These are phyloP conservation scores for Montipora sp. DNA, from an alignment of 64 coral and sea anemone species.

Conservation along the genomic window DNA sequence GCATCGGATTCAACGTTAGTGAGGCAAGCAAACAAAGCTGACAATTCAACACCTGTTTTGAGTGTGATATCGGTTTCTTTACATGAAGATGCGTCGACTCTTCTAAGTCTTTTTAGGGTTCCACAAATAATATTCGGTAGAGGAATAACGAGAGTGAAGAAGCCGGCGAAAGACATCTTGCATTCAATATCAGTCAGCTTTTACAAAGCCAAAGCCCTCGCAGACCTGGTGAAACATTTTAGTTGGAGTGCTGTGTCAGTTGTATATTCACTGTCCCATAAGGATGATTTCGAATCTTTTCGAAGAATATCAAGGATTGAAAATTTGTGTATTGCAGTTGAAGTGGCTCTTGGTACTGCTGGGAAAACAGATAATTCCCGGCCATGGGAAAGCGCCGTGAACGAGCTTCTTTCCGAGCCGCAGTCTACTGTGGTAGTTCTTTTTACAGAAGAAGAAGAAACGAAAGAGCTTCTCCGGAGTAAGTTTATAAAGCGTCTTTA, in stretches of 20 bases:
- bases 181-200: conserved; percentile 54
- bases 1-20: not conserved
- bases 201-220: conserved; percentile 71
- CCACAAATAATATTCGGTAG: conserved; percentile 73
- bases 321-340: conserved; percentile 69
- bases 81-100: conserved; percentile 54
- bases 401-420: conserved; percentile 16
- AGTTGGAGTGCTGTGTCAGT: conserved; percentile 69
- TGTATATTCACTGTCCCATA: conserved; percentile 21
- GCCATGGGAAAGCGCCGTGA: not conserved
- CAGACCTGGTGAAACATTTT: conserved; percentile 79
- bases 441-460: conserved; percentile 52
- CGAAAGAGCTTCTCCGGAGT: conserved; percentile 39
- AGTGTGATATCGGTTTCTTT: conserved; percentile 56
- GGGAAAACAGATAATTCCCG: not conserved
- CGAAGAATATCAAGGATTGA: conserved; percentile 47
- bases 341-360: not conserved
- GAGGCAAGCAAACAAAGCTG: conserved; percentile 1
- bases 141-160: not conserved
- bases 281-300: conserved; percentile 64
- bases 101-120: conserved; percentile 75
- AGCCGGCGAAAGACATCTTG: conserved; percentile 32
- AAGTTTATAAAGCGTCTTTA: not conserved
- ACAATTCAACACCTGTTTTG: conserved; percentile 22
- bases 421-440: conserved; percentile 53